Base-by-base conservation (phyloP, 1,140 invertebrate species). In the Drosophila pseudoananassae region DNA sequence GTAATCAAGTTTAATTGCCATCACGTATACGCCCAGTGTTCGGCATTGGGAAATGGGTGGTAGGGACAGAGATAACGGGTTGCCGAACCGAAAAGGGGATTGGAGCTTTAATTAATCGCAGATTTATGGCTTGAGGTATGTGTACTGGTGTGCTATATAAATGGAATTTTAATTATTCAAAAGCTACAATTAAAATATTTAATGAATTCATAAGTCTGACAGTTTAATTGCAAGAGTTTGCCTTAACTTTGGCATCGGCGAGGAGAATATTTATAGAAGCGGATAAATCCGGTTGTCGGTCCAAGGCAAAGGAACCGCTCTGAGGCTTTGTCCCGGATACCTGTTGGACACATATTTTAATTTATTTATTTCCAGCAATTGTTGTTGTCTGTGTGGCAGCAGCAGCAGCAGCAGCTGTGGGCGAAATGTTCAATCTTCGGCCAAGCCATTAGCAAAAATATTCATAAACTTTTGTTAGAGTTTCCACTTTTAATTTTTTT, bases 121-220 rank as follows among this genome's bases (percentile, higher is more conserved):
- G 83, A 87, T 83, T 87, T 87, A 87, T 87, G 65, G 76, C 83
- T 83, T 52, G 75, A 83, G 83, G 61, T 82, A 50, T 71, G 68
- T 82, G 59, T 45, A 43, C 75, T 46, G 43, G 7, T 46, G 15
- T 57, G 40, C 72, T 64, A 76, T 76, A 82, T 88, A 87, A 87
- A 87, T 87, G 83, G 76, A 76, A 87, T 76, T 87, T 87, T 87
- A 87, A 87, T 88, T 87, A 87, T 87, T 82, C 83, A 87, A 87
- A 88, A 88, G 79, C 82, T 78, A 83, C 83, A 88, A 88, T 83
- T 87, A 76, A 78, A 87, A 87, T 88, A 88, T 87, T 87, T 79
- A 88, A 87, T 88, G 76, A 88, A 87, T 87, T 87, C 83, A 87
- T 87, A 87, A 87, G 78, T 70, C 83, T 87, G 83, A 88, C 83